A percentile compares a stretch with the other conserved stretches of the same genome.
Evolutionary conservation across 2,113 vertebrate genomes (phyloP).

Genomic region (Heterochromis multidens): DNA sequence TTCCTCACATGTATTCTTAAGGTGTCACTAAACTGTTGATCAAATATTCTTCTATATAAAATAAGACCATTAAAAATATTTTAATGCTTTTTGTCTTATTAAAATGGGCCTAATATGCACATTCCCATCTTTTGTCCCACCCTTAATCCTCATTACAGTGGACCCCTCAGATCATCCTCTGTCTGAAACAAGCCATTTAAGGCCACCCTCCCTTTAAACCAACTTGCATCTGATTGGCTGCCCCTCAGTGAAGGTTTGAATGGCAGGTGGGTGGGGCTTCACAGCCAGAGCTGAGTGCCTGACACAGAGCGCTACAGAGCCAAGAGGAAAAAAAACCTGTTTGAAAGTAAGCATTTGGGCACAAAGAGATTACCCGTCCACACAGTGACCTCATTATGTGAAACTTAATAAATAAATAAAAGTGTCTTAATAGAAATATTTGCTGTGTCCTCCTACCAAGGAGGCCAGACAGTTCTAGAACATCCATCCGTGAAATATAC

Average conservation of each 20-base stretch:
- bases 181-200: not conserved
- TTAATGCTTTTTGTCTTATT: not conserved
- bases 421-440: too few relatives aligned
- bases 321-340: not conserved
- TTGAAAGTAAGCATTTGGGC: not conserved
- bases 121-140: not conserved
- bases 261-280: not conserved
- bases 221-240: not conserved
- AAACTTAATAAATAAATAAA: not conserved
- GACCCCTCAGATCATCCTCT: too few relatives aligned
- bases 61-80: not conserved
- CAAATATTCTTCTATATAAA: not conserved
- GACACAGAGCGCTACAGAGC: not conserved
- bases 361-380: not conserved
- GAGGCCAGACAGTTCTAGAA: not conserved
- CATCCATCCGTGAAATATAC: not conserved
- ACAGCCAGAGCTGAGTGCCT: not conserved
- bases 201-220: not conserved
- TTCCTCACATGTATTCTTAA: not conserved
- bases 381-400: rapidly evolving
- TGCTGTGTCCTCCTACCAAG: not conserved
- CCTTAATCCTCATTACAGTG: too few relatives aligned
- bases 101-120: not conserved
- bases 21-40: not conserved
- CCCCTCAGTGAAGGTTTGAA: not conserved